Base-by-base conservation (phyloP, 2,113 vertebrate species). In the Oreochromis tanganicae region DNA sequence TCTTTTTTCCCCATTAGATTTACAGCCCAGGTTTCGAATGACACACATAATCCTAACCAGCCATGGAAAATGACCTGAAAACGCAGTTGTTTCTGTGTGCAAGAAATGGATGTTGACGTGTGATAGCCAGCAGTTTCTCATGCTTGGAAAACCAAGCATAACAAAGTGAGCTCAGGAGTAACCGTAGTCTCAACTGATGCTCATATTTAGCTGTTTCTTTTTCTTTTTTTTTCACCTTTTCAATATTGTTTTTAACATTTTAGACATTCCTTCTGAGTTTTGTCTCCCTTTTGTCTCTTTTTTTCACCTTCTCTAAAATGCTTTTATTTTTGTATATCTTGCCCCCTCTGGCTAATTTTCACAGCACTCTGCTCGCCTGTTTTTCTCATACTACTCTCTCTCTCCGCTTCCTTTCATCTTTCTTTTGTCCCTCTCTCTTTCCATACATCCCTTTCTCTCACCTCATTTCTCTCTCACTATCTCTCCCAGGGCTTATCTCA, bases 401-500 rank as follows among this genome's bases (percentile, higher is more conserved):
- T 32, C 17, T n/a, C 27, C 3, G 2, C 73, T 27, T 36, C 36
- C 43, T 73, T 73, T 84, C 59, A 73, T 85, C 21, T 82, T 46
- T 61, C 21, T 61, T 5, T 48, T 80, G 8, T 86, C 12, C 54
- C 29, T 46, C n/a, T 21, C 19, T 4, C 75, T 87, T 68, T 63
- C 41, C 21, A 54, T 85, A 27, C 27, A 11, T 59, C 2, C 32
- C 46, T 87, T 83, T 34, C 34, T 88, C 88, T 83, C 84, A 84
- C 86, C 81, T 88, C 19, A 7, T 79, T 71, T 83, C 54, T 55
- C 80, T 21, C 43, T 57, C 56, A 48, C 29, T 55, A 24, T 68
- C 81, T 87, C 21, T 91, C 82, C 73, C 90, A 97, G 96, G 97
- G 85, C 97, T 99, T 88, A 99, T 99, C 94, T 99, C 99, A 1